These are phyloP conservation scores for Tiaroga cobitis DNA, from an alignment of 2,797 vertebrate genomes.

Conservation along the genomic window DNA sequence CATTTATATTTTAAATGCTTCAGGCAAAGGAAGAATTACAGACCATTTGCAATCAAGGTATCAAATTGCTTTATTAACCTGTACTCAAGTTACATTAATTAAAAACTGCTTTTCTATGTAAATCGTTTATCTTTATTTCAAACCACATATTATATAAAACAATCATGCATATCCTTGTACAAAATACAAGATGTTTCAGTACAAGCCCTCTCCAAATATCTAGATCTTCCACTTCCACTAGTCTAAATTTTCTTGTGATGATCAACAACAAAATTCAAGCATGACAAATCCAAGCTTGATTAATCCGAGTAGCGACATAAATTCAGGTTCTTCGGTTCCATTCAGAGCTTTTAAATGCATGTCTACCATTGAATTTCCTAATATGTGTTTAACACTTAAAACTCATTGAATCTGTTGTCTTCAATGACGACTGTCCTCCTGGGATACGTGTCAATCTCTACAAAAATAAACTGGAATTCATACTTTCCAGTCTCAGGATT, in stretches of 20 bases:
- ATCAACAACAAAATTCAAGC: background rate
- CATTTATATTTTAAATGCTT: background rate
- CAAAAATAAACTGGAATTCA: conserved; percentile 91
- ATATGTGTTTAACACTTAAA: background rate
- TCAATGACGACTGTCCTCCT: conserved; percentile 89
- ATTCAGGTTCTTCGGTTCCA: background rate
- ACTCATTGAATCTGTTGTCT: conserved; percentile 83
- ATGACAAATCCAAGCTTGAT: background rate
- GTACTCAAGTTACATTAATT: background rate
- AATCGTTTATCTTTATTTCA: background rate
- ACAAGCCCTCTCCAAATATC: background rate
- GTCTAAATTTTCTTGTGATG: background rate
- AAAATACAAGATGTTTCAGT: conserved; percentile 8
- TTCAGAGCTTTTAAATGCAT: background rate
- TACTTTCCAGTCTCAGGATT: conserved; percentile 85
- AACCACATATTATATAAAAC: background rate
- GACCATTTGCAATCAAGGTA: background rate
- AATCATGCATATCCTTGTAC: background rate
- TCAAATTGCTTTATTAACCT: conserved; percentile 19
- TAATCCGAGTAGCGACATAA: background rate
- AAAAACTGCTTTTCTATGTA: background rate
- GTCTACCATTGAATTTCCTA: background rate
- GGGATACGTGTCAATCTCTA: conserved; percentile 88
- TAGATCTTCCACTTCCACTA: background rate
- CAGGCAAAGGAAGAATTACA: background rate